phyloP scores from a whole-genome alignment of 2,113 vertebrate genomes.

The Arvicanthis niloticus region DNA sequence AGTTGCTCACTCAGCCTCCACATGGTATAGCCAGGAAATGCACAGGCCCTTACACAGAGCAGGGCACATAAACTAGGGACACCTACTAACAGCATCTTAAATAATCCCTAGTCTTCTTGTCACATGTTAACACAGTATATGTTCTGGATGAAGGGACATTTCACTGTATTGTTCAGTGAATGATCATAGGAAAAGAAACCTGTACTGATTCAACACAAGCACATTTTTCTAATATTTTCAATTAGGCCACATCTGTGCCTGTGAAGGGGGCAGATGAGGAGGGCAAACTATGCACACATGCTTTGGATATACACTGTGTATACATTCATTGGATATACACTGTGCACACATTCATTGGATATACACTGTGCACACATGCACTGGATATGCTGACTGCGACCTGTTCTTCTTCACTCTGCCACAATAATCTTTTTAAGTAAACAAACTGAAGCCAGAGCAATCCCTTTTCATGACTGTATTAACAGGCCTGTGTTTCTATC shows the following conservation, averaged over 20 bases:
- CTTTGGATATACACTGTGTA: neutral
- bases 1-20: neutral
- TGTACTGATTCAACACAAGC: neutral
- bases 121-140: neutral
- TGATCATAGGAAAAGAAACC: neutral
- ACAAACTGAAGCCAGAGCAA: neutral
- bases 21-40: rapidly evolving
- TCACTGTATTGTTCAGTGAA: too few relatives aligned
- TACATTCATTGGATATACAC: neutral
- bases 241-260: neutral
- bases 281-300: too few relatives aligned
- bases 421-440: neutral
- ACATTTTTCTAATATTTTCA: neutral
- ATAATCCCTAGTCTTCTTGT: neutral
- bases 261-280: neutral
- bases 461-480: neutral
- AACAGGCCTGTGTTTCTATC: neutral
- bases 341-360: neutral
- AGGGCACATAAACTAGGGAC: neutral
- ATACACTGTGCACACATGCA: neutral
- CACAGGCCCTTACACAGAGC: too few relatives aligned
- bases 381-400: neutral
- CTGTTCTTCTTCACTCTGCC: neutral
- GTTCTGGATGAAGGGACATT: too few relatives aligned
- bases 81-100: neutral